phyloP scores from a whole-genome alignment of 2,888 invertebrate genomes.

The Cephus nigrinus region DNA sequence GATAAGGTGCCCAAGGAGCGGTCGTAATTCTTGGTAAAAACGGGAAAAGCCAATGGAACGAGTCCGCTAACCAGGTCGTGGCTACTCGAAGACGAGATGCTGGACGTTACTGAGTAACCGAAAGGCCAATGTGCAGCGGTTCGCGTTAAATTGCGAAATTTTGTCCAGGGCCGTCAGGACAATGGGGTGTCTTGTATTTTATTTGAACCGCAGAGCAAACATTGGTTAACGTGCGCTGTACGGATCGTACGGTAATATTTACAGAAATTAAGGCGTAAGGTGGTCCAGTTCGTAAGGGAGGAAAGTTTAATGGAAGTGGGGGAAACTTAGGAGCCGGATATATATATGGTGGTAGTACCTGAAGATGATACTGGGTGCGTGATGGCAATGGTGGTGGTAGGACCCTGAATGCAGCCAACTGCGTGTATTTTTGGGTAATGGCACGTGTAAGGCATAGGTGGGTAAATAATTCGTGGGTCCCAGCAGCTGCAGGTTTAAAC shows the following conservation, averaged over 20 bases:
- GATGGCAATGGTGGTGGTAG: neutral
- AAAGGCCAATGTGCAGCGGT: neutral
- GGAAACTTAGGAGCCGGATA: neutral
- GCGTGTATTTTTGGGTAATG: slow-evolving; percentile 49
- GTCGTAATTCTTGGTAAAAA: neutral
- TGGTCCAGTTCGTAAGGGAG: neutral
- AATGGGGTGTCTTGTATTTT: neutral
- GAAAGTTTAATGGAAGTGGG: neutral
- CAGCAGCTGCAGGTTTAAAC: slow-evolving; percentile 25
- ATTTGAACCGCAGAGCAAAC: neutral
- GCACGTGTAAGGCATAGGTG: slow-evolving; percentile 29
- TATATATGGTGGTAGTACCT: neutral
- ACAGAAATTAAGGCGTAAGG: neutral
- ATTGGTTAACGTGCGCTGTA: neutral
- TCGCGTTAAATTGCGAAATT: neutral
- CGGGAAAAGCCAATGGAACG: neutral
- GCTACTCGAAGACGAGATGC: neutral
- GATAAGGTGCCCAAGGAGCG: neutral
- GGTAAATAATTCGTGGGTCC: slow-evolving; percentile 48
- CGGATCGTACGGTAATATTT: neutral
- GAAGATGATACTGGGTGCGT: neutral
- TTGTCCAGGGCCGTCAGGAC: neutral
- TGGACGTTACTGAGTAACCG: neutral
- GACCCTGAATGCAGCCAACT: slow-evolving; percentile 35
- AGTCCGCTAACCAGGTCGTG: neutral